Conservation (phyloP, 2,888 invertebrate genomes). For the Syritta pipiens region DNA sequence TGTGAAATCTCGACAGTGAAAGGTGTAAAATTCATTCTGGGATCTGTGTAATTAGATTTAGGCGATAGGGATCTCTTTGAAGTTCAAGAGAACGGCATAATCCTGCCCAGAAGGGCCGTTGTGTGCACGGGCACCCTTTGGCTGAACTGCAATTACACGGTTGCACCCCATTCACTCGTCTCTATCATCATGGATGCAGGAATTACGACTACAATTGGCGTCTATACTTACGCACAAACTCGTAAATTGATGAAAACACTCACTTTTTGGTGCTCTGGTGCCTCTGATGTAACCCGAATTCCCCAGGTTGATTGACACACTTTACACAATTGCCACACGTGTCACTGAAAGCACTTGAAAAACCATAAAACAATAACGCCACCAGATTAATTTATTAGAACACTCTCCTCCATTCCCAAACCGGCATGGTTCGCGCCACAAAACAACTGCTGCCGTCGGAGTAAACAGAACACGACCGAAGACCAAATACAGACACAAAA, state of each 20-base stretch:
- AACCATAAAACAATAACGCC: conserved; percentile 26
- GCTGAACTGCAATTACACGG: conserved; percentile 55
- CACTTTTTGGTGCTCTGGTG: too few species aligned
- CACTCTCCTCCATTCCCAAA: conserved; percentile 12
- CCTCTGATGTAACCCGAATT: neutral
- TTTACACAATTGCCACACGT: conserved; percentile 28
- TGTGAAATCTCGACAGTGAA: conserved; percentile 39
- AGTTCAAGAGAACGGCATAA: conserved; percentile 10
- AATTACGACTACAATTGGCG: too few species aligned
- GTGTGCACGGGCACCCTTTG: conserved; percentile 26
- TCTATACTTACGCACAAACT: neutral
- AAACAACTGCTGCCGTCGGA: neutral
- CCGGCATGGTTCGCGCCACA: conserved; percentile 3
- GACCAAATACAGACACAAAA: neutral
- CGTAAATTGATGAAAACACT: too few species aligned
- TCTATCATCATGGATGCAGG: too few species aligned
- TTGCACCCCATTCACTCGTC: conserved; percentile 39
- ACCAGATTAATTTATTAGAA: conserved; percentile 21
- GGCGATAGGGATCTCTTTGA: conserved; percentile 51
- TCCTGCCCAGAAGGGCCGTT: conserved; percentile 20
- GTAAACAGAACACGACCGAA: conserved; percentile 5
- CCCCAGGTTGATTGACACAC: conserved; percentile 25
- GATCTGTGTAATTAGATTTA: conserved; percentile 65
- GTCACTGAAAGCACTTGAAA: conserved; percentile 21
- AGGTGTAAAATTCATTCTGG: conserved; percentile 63